phyloP scores from a whole-genome alignment of 2,888 invertebrate genomes.

The Cephonodes hylas region DNA sequence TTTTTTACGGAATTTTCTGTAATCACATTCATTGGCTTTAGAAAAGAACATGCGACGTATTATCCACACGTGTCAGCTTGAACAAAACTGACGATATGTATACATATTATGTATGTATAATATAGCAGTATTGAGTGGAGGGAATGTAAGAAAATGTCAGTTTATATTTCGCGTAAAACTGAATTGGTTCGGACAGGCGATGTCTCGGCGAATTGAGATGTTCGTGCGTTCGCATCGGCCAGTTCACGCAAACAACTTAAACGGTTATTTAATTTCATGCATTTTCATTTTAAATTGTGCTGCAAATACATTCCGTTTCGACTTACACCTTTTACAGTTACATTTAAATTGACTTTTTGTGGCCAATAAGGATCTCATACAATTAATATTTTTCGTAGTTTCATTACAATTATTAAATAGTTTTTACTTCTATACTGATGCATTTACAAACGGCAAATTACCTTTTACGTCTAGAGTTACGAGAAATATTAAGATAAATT shows the following conservation, averaged over 20 bases:
- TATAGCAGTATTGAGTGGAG: constrained; percentile 27
- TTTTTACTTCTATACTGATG: too few species aligned
- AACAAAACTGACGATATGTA: not conserved
- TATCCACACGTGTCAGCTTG: too few species aligned
- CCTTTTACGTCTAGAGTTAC: not conserved
- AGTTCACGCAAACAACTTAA: constrained; percentile 45
- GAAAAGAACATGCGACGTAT: too few species aligned
- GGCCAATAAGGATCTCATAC: not conserved
- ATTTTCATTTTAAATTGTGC: constrained; percentile 48
- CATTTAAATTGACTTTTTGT: constrained; percentile 20
- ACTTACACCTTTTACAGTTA: constrained; percentile 29
- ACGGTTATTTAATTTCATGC: constrained; percentile 50
- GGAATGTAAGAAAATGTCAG: constrained; percentile 41
- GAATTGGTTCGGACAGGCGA: constrained; percentile 51
- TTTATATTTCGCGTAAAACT: constrained; percentile 39
- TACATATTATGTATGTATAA: not conserved
- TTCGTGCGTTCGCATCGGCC: constrained; percentile 31
- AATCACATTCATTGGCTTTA: too few species aligned
- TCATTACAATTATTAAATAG: too few species aligned
- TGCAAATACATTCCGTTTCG: constrained; percentile 39
- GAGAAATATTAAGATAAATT: too few species aligned
- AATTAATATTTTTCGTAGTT: too few species aligned
- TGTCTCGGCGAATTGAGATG: constrained; percentile 58
- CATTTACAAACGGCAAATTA: not conserved
- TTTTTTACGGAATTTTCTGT: too few species aligned